Evolutionary conservation across 2,888 invertebrate genomes (phyloP), one percentile per base, ranked within the genome.

Genomic region (Druceiella hillmani): DNA sequence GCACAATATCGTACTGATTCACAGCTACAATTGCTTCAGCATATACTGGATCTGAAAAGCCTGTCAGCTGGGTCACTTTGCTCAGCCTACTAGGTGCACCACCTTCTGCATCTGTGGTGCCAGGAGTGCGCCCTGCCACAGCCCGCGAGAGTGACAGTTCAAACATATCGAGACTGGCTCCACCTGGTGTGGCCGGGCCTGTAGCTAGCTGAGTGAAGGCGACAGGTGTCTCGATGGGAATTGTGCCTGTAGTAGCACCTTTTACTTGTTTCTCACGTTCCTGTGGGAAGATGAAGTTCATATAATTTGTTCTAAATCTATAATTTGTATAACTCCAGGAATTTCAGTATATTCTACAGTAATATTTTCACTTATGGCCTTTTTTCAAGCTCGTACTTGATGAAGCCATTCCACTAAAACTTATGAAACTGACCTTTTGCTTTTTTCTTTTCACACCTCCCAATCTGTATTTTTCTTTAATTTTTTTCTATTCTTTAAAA

Each of bases 1-100:
- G 76, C 28, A 98, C 97, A 52, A 98, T 97, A 62, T 98, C 98
- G 69, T 95, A 97, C 61, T 95, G 95, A 66, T 95, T 95, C 50
- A 99, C 98, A 62, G 98, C 87, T 2, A 99, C 98, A 57, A 98
- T 92, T n/a, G 99, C 98, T 71, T 99, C 99, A 1, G 99, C 93
- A 64, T 99, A 99, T 43, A 99, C 97, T 0, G 99, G 98, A 75
- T 99, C 99, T 0, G 95, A 95, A 71, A 98, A 98, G 9, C 98
- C 99, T 3, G 99, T 98, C 55, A 99, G 74, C 64, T 99, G 99
- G 22, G 94, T 93, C 46, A 94, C 92, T 64, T 85, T 85, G 44
- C 61, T 64, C 51, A 65, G 54, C 43, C 34, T 10, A 43, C n/a
- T n/a, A n/a, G n/a, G n/a, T n/a, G n/a, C n/a, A n/a, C n/a, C n/a